These are phyloP conservation scores for Callipepla squamata DNA, from an alignment of 2,113 vertebrate genomes.

Conservation along the genomic window DNA sequence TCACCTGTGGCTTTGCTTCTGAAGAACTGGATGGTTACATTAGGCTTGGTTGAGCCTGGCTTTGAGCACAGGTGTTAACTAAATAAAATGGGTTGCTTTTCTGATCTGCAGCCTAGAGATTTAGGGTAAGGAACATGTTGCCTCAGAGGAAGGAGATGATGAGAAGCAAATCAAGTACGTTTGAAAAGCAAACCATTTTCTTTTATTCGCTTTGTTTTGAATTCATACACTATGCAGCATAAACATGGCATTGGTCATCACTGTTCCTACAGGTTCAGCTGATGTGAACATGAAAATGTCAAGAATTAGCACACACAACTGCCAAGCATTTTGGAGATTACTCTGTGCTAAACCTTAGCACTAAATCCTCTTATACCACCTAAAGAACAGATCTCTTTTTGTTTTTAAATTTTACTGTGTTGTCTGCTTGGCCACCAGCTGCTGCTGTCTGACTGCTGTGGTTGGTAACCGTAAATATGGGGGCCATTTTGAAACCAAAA, in stretches of 20 bases:
- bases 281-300: background rate
- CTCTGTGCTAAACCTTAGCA: constrained; percentile 11
- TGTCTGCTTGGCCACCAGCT: constrained; percentile 50
- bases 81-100: background rate
- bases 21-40: constrained; percentile 32
- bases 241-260: background rate
- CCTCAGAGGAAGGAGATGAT: background rate
- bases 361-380: constrained; percentile 37
- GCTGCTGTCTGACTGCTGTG: constrained; percentile 61
- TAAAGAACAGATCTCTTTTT: constrained; percentile 17
- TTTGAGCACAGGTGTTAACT: constrained; percentile 33
- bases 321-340: constrained; percentile 19
- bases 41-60: background rate
- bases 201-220: background rate
- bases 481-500: constrained; percentile 74
- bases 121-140: background rate
- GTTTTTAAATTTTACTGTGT: background rate
- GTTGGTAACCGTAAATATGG: constrained; percentile 70
- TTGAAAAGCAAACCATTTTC: background rate
- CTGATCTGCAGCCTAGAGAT: background rate
- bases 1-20: constrained; percentile 65
- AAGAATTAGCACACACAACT: background rate
- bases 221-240: background rate
- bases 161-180: background rate
- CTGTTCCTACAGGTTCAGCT: background rate